A percentile compares a stretch with the other conserved stretches of the same genome.
Evolutionary conservation across 2,113 vertebrate species (phyloP).

Genomic region (Todiramphus saurophagus): DNA sequence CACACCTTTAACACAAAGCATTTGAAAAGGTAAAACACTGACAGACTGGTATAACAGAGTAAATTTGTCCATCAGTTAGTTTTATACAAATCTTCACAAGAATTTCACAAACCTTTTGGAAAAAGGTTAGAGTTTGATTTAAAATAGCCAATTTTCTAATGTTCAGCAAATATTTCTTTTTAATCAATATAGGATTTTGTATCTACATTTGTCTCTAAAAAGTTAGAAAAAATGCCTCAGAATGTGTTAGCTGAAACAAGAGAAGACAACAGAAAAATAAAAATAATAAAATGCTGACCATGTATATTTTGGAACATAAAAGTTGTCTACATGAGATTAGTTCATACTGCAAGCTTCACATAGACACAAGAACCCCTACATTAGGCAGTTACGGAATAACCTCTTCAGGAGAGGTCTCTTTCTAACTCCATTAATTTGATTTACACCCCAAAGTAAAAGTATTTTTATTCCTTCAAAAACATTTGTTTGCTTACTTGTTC

Average conservation of each 20-base stretch:
- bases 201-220: not conserved
- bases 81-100: constrained; percentile 12
- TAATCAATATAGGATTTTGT: not conserved
- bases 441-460: not conserved
- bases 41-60: constrained; percentile 21
- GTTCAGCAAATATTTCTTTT: not conserved
- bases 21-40: constrained; percentile 31
- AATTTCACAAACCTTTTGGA: not conserved
- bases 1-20: constrained; percentile 7
- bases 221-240: not conserved
- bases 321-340: not conserved
- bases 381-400: not conserved
- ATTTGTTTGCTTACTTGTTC: not conserved
- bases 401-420: not conserved
- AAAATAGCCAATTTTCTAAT: not conserved
- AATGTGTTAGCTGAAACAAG: constrained; percentile 30
- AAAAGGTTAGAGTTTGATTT: not conserved
- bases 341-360: not conserved
- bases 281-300: not conserved
- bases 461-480: constrained; percentile 9
- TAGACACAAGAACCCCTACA: not conserved
- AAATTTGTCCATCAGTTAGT: not conserved
- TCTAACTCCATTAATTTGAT: not conserved
- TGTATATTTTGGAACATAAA: not conserved
- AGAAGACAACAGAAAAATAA: not conserved